Evolutionary conservation across 2,888 invertebrate species (phyloP).

Genomic region (Hirtodrosophila duncani): DNA sequence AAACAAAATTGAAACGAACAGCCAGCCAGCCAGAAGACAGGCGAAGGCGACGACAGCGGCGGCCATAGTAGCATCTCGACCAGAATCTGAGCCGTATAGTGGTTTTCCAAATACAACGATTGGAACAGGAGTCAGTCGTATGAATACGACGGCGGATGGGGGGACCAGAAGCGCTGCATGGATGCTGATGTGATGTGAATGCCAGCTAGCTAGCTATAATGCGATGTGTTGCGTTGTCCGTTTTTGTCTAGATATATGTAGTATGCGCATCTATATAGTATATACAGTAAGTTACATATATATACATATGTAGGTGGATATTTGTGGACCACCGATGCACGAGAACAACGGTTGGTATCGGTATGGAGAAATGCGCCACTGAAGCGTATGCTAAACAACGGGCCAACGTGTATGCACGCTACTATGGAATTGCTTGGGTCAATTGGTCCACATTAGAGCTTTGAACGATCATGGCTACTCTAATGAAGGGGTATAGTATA

Average conservation of each 20-base stretch:
- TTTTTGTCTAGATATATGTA: slow-evolving; percentile 7
- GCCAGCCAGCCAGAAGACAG: slow-evolving; percentile 16
- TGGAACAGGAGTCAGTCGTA: slow-evolving; percentile 13
- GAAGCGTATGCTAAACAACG: slow-evolving; percentile 50
- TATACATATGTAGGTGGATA: slow-evolving; percentile 10
- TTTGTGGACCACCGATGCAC: slow-evolving; percentile 43
- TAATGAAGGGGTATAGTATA: too few species aligned
- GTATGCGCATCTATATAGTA: slow-evolving; percentile 1
- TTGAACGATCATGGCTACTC: too few species aligned
- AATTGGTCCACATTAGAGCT: too few species aligned
- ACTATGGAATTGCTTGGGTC: too few species aligned
- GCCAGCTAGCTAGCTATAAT: slow-evolving; percentile 54
- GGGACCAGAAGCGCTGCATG: slow-evolving; percentile 1
- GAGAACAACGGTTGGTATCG: slow-evolving; percentile 32
- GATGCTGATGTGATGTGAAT: slow-evolving; percentile 42
- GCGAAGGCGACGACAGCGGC: slow-evolving; percentile 22
- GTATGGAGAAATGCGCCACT: slow-evolving; percentile 61
- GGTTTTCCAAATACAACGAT: slow-evolving; percentile 55
- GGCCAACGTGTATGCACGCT: slow-evolving; percentile 24
- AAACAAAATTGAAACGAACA: slow-evolving; percentile 62
- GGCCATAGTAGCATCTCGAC: not conserved
- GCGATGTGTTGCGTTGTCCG: slow-evolving; percentile 65
- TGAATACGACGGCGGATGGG: slow-evolving; percentile 7
- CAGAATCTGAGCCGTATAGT: slow-evolving; percentile 65
- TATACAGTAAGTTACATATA: slow-evolving; percentile 24